These are phyloP conservation scores for Ctenochaetus hawaiiensis DNA, from an alignment of 2,797 vertebrate species.

Conservation along the genomic window DNA sequence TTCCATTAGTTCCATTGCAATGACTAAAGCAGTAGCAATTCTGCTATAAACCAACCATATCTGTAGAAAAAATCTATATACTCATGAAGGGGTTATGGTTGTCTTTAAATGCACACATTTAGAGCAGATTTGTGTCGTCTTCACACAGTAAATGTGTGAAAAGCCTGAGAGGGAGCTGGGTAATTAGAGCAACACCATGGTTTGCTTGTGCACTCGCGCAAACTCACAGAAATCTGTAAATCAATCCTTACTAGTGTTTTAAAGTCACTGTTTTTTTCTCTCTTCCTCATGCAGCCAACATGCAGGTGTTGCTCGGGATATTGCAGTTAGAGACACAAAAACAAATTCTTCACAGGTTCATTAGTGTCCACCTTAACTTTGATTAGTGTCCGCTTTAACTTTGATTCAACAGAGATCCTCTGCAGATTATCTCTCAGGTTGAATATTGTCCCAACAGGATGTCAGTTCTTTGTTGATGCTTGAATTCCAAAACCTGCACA, in stretches of 20 bases:
- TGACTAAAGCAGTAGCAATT: neutral
- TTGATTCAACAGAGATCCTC: conserved; percentile 1
- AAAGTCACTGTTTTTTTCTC: neutral
- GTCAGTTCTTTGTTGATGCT: conserved; percentile 5
- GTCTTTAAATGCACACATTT: conserved; percentile 12
- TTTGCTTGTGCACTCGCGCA: neutral
- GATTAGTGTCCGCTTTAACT: neutral
- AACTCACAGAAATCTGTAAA: neutral
- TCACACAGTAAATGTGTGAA: neutral
- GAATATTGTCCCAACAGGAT: conserved; percentile 26
- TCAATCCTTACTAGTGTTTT: conserved; percentile 16
- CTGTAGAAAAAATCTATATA: neutral
- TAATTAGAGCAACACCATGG: neutral
- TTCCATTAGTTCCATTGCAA: conserved; percentile 40
- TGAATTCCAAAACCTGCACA: neutral
- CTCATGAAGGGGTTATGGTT: neutral
- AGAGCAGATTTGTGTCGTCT: neutral
- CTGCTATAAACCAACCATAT: neutral
- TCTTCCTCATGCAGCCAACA: neutral
- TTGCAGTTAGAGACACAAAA: neutral
- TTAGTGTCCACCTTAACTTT: too few species aligned
- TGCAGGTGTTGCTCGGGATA: neutral
- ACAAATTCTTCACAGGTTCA: neutral
- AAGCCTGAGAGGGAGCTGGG: neutral
- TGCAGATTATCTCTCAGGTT: neutral